Percentiles rank a stretch among this genome's conserved stretches.
phyloP scores from a whole-genome alignment of 2,888 invertebrate genomes.

The Hipparchia sbordonii region DNA sequence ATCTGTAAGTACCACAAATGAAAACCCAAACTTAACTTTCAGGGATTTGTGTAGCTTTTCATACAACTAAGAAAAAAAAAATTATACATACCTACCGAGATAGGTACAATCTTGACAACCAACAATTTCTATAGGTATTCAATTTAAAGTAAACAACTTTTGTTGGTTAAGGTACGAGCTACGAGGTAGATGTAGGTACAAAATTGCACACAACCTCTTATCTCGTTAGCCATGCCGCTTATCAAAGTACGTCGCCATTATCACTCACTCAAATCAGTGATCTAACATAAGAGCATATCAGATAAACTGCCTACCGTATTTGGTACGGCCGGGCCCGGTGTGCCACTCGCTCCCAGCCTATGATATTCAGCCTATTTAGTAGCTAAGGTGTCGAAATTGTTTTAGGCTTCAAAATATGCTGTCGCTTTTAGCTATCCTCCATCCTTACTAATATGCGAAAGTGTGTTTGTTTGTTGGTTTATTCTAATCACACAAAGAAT shows the following conservation, averaged over 20 bases:
- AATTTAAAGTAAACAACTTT: no score
- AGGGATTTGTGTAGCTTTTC: no score
- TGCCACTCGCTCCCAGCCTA: slow-evolving; percentile 4
- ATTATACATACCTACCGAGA: no score
- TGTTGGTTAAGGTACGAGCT: no score
- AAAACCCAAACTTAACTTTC: no score
- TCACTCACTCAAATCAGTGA: slow-evolving; percentile 34
- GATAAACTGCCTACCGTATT: slow-evolving; percentile 30
- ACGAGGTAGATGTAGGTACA: not conserved
- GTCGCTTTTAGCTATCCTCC: not conserved
- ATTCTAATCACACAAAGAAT: no score
- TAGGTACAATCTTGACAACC: no score
- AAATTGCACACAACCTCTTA: slow-evolving; percentile 14
- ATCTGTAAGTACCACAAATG: no score
- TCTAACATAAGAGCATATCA: slow-evolving; percentile 29
- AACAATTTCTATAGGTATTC: no score
- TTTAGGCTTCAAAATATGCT: not conserved
- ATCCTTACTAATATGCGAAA: no score
- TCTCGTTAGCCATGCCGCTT: slow-evolving; percentile 26
- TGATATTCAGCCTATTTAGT: not conserved
- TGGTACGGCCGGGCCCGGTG: slow-evolving; percentile 13
- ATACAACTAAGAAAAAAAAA: no score
- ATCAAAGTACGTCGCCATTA: slow-evolving; percentile 28
- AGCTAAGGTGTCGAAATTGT: not conserved
- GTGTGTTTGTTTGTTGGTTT: no score